A percentile compares a stretch with the other conserved stretches of the same genome.
Conservation (phyloP, 2,888 invertebrate genomes). For the Hypomecis punctinalis region DNA sequence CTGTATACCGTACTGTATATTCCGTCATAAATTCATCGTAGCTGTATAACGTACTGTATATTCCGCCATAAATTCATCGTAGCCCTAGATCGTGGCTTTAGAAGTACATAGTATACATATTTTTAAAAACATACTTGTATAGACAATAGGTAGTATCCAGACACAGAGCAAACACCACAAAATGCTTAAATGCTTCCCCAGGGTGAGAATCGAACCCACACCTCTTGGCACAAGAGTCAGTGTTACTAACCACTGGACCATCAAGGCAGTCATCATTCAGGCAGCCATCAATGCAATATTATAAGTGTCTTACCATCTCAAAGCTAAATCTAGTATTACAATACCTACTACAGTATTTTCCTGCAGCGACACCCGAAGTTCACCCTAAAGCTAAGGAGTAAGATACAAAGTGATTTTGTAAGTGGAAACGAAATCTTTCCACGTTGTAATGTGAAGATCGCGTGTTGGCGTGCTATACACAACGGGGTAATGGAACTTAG, state of each 20-base stretch:
- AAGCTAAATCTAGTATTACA: neutral
- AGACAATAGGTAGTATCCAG: too few relatives aligned
- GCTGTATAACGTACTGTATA: too few relatives aligned
- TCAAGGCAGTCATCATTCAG: neutral
- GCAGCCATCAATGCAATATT: neutral
- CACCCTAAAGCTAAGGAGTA: slow-evolving; percentile 53
- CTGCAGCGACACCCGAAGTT: slow-evolving; percentile 24
- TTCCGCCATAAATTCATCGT: too few relatives aligned
- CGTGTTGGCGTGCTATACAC: slow-evolving; percentile 67
- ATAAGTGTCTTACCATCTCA: neutral
- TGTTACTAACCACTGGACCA: neutral
- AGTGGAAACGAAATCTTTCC: slow-evolving; percentile 79
- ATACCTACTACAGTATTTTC: neutral
- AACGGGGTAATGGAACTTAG: slow-evolving; percentile 66
- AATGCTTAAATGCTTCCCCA: too few relatives aligned
- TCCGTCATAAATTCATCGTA: too few relatives aligned
- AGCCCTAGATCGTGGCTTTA: too few relatives aligned
- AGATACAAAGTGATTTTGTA: slow-evolving; percentile 80
- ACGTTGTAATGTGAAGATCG: slow-evolving; percentile 76
- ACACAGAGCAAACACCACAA: too few relatives aligned
- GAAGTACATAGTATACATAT: too few relatives aligned
- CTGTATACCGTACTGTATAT: too few relatives aligned
- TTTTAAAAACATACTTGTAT: too few relatives aligned
- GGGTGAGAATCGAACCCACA: too few relatives aligned
- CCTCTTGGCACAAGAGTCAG: too few relatives aligned